Percentiles rank a stretch among this genome's conserved stretches.
Evolutionary conservation across 1,140 invertebrate genomes (phyloP).

Genomic region (Diplogasteroides magnus): DNA sequence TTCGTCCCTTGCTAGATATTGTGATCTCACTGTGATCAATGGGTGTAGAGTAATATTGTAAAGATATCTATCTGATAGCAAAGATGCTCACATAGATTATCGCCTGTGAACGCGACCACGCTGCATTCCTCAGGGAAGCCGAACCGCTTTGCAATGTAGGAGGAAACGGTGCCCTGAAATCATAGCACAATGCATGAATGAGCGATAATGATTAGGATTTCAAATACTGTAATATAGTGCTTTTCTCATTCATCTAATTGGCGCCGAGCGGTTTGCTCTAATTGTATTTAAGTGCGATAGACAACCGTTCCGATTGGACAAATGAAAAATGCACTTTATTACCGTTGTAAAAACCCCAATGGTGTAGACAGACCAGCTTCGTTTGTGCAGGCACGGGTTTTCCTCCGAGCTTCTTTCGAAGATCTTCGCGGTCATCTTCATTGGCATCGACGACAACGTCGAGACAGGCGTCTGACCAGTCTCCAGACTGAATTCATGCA

Average conservation of each 20-base stretch:
- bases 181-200: constrained; percentile 1
- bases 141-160: constrained; percentile 77
- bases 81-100: constrained; percentile 71
- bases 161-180: constrained; percentile 65
- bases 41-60: too few species aligned
- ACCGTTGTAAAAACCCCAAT: too few species aligned
- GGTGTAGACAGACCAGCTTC: not conserved
- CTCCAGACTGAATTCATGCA: not conserved
- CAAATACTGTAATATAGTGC: constrained; percentile 64
- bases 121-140: constrained; percentile 73
- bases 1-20: too few species aligned
- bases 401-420: not conserved
- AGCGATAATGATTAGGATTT: too few species aligned
- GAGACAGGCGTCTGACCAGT: not conserved
- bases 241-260: too few species aligned
- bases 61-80: too few species aligned
- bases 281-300: constrained; percentile 56
- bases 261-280: constrained; percentile 62
- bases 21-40: too few species aligned
- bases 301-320: constrained; percentile 63
- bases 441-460: not conserved
- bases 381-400: not conserved
- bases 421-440: not conserved
- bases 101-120: constrained; percentile 83
- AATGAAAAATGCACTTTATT: not conserved